These are phyloP conservation scores for Hyperoplus immaculatus DNA, from an alignment of 2,797 vertebrate genomes.

Conservation along the genomic window DNA sequence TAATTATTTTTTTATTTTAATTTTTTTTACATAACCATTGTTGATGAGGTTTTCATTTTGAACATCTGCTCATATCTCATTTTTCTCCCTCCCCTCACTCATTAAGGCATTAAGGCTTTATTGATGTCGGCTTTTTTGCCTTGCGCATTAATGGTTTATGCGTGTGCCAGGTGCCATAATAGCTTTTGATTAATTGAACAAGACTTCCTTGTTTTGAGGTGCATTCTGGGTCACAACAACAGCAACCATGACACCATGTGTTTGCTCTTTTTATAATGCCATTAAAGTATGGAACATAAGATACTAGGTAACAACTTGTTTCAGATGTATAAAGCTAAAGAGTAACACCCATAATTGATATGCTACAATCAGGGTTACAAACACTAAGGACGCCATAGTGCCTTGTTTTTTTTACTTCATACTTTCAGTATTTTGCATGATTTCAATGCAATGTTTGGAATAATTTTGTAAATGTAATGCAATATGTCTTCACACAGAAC, in stretches of 20 bases:
- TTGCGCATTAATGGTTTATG: conserved; percentile 76
- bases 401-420: not conserved
- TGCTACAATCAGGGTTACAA: not conserved
- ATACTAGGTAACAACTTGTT: conserved; percentile 16
- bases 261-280: conserved; percentile 32
- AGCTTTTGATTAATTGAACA: conserved; percentile 70
- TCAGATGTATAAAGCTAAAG: not conserved
- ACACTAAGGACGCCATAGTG: not conserved
- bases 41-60: conserved; percentile 77
- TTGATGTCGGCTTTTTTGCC: conserved; percentile 70
- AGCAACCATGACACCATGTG: conserved; percentile 9
- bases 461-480: not conserved
- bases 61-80: conserved; percentile 80
- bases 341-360: not conserved
- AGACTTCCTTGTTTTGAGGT: conserved; percentile 42
- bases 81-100: conserved; percentile 57
- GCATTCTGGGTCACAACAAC: conserved; percentile 26
- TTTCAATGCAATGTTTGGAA: not conserved
- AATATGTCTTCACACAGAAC: not conserved
- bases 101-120: conserved; percentile 76
- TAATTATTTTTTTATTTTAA: rapidly evolving
- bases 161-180: conserved; percentile 49
- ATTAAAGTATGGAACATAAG: conserved; percentile 27
- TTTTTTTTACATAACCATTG: conserved; percentile 64
- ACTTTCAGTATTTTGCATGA: too few species aligned